Evolutionary conservation across 2,797 vertebrate genomes (phyloP), one percentile per base, ranked within the genome.

Genomic region (Melanotaenia parkinsoni): DNA sequence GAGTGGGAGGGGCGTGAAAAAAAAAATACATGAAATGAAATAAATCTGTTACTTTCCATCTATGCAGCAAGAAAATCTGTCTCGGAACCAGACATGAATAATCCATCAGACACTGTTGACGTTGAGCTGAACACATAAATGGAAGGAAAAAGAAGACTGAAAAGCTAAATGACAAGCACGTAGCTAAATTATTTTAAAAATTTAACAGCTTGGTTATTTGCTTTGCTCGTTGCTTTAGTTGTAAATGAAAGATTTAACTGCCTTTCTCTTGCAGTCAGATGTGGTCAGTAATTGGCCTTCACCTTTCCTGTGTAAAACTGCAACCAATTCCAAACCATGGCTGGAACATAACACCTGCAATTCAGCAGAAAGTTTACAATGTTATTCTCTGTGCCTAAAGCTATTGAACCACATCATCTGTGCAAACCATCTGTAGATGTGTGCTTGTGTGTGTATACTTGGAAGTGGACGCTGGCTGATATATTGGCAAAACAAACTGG

Each of bases 361-460:
- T 75, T 84, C 82, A 83, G 85, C 77, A 85, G 70, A 88, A 86
- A 72, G 74, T 62, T 77, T 73, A 84, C 83, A 82, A 60, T 79
- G 69, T 76, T 88, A 63, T 79, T 83, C 60, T 53, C 79, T 3
- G 69, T 63, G 66, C 78, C 68, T 58, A 47, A 69, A 89, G 80
- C 73, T 75, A 83, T 63, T 76, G 71, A 83, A 82, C 66, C 67
- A 45, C 37, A 78, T 76, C 82, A 35, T 77, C 65, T 62, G 69
- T 76, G 67, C 73, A 65, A 72, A 82, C 69, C 54, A 73, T 78
- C 70, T 65, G 72, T 58, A 66, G 43, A 33, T 28, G 68, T 75
- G 74, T 64, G 64, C 71, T 32, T 65, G 51, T 63, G 47, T 67
- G 50, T 30, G 63, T 58, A 30, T 53, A 61, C 71, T 70, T 40